Evolutionary conservation across 2,113 vertebrate genomes (phyloP).

Genomic region (Pteropus alecto): DNA sequence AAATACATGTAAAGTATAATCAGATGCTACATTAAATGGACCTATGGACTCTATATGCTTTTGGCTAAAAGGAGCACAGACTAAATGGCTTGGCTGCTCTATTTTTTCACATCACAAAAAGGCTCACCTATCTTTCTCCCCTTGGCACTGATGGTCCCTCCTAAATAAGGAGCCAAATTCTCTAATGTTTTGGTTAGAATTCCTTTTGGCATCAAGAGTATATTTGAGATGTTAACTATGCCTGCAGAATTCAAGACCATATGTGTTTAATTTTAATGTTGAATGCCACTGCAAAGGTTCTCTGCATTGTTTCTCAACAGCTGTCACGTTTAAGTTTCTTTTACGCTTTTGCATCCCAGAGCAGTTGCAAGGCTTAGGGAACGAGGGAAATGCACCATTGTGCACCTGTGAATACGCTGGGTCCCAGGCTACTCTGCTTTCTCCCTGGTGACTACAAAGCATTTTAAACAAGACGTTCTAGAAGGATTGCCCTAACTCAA

Average conservation of each 20-base stretch:
- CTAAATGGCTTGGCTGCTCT: neutral
- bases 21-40: neutral
- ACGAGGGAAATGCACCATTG: no score
- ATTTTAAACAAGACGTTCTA: neutral
- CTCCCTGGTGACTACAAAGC: no score
- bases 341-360: neutral
- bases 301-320: neutral
- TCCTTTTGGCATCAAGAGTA: neutral
- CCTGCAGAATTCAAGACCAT: neutral
- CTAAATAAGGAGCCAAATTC: slow-evolving; percentile 17
- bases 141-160: neutral
- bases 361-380: neutral
- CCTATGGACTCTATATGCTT: neutral
- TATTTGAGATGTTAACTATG: neutral
- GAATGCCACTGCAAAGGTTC: neutral
- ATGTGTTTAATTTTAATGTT: neutral
- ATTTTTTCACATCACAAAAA: neutral
- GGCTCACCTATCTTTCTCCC: neutral
- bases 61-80: neutral
- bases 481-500: neutral
- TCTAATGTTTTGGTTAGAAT: neutral
- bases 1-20: neutral
- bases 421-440: neutral
- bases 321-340: neutral
- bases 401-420: no score